Evolutionary conservation across 2,113 vertebrate genomes (phyloP).

Genomic region (Hippocampus guttulatus): DNA sequence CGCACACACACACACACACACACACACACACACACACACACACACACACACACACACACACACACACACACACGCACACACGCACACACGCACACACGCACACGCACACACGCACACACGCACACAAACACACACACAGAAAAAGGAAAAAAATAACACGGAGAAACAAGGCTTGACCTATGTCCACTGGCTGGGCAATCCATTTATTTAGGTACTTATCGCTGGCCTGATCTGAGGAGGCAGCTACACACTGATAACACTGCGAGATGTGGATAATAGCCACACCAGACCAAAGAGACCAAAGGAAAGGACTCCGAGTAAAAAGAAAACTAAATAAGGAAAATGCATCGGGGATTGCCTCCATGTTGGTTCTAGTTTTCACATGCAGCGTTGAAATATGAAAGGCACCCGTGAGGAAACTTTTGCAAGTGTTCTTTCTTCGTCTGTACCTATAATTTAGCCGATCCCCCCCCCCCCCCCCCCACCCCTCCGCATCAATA

Average conservation of each 20-base stretch:
- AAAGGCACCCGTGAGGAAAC: slow-evolving; percentile 46
- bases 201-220: slow-evolving; percentile 71
- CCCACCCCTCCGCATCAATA: slow-evolving; percentile 54
- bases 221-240: slow-evolving; percentile 64
- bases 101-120: neutral
- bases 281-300: slow-evolving; percentile 61
- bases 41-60: neutral
- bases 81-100: neutral
- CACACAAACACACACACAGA: neutral
- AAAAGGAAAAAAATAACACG: slow-evolving; percentile 36
- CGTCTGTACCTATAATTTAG: slow-evolving; percentile 67
- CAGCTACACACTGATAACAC: slow-evolving; percentile 70
- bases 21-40: neutral
- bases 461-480: slow-evolving; percentile 16
- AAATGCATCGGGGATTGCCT: slow-evolving; percentile 62
- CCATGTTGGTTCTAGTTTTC: slow-evolving; percentile 52
- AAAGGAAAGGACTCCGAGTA: slow-evolving; percentile 52
- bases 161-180: slow-evolving; percentile 68
- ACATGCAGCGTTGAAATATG: slow-evolving; percentile 51
- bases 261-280: slow-evolving; percentile 59
- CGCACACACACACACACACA: neutral
- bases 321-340: slow-evolving; percentile 61
- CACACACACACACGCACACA: neutral
- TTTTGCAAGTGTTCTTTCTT: slow-evolving; percentile 58
- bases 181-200: slow-evolving; percentile 67